Conservation (phyloP, 2,797 vertebrate species). For the Sebastolobus alascanus region DNA sequence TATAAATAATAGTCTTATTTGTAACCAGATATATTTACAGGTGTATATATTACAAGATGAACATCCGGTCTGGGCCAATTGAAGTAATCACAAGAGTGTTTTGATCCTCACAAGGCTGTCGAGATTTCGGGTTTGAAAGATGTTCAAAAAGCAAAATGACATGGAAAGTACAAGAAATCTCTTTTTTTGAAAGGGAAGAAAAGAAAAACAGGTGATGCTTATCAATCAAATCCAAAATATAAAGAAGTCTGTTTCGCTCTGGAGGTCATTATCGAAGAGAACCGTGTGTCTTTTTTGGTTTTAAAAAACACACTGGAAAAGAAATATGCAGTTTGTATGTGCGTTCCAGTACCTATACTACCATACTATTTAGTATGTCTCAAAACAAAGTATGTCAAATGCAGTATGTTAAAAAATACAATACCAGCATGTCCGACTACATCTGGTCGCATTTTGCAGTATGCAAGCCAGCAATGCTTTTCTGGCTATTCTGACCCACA, state of each 20-base stretch:
- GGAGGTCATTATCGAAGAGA: background rate
- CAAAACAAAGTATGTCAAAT: no score
- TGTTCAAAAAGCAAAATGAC: background rate
- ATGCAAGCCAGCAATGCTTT: no score
- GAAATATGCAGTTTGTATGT: background rate
- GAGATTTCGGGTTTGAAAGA: background rate
- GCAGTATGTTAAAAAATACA: no score
- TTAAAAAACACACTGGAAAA: background rate
- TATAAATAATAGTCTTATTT: constrained; percentile 43
- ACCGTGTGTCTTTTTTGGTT: background rate
- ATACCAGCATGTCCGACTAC: no score
- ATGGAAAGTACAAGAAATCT: background rate
- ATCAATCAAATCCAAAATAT: background rate
- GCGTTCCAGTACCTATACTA: background rate
- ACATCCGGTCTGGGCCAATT: constrained; percentile 33
- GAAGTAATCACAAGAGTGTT: background rate
- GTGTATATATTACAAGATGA: constrained; percentile 15
- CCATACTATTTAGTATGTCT: no score
- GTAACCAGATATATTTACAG: constrained; percentile 45
- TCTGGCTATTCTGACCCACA: no score
- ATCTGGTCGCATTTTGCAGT: no score
- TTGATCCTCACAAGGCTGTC: background rate
- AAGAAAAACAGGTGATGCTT: background rate
- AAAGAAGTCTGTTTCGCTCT: background rate
- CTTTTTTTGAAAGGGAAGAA: background rate